Base-by-base conservation (phyloP, 2,888 invertebrate species). In the Agrotis exclamationis region DNA sequence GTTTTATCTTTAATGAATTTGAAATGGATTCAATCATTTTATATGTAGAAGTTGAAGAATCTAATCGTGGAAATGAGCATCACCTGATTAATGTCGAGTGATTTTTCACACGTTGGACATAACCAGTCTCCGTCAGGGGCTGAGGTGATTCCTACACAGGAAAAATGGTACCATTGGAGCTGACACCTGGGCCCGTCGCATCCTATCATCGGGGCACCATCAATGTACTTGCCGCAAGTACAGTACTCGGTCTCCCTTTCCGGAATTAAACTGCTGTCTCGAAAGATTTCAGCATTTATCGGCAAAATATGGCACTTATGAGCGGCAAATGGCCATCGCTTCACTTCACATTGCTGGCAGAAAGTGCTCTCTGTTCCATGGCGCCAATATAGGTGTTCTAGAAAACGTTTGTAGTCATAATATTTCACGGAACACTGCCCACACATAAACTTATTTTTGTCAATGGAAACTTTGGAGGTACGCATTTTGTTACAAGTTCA, bases 321-420 rank as follows among this genome's bases (percentile, higher is more conserved):
- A 9, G 84, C 85, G 1, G 94, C 93, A 73, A 88, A 93, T 2
- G 54, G 72, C 94, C 94, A 95, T 13, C 87, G 87, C 74, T 88
- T 92, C 50, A 93, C 48, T 0, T 85, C 82, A 39, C 95, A 94
- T 56, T 82, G 72, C 13, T 84, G 85, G 79, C 94, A 95, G 79
- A 77, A 83, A 11, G 76, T 58, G 64, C 93, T 94, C 76, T 94
- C 93, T 0, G 93, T 94, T 7, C 94, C 94, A 71, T 95, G 94
- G 9, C 91, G 87, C 94, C 94, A 94, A 77, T 91, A 95, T 33
- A 95, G 79, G 80, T 95, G 95, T 72, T 92, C 92, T 5, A 95
- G 72, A 48, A 95, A 85, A 44, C 83, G 86, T 70, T 92, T 91
- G 78, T 94, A 94, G 33, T 91, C 88, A 7, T 81, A 80, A 79